Percentiles rank a stretch among this genome's conserved stretches.
These are phyloP conservation scores for Galaxias olidus DNA, from an alignment of 2,797 vertebrate species.

Conservation along the genomic window DNA sequence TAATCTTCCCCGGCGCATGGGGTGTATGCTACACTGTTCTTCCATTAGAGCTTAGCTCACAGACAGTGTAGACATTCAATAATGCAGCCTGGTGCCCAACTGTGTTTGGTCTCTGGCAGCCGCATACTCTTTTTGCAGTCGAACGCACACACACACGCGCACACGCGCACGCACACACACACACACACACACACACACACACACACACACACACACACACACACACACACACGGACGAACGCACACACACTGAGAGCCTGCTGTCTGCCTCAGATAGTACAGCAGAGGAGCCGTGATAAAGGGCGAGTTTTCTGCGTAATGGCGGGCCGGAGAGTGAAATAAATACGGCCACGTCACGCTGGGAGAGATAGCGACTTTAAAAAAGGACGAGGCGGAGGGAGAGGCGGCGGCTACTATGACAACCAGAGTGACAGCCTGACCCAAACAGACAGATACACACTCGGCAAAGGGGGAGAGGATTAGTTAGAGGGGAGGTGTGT, in stretches of 20 bases:
- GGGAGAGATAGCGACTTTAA: slow-evolving; percentile 38
- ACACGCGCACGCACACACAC: neutral
- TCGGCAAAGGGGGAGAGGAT: neutral
- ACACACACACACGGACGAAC: slow-evolving; percentile 9
- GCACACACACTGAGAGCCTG: slow-evolving; percentile 14
- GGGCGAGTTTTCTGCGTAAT: slow-evolving; percentile 38
- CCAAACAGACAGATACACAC: neutral
- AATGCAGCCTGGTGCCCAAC: slow-evolving; percentile 48
- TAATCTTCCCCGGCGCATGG: slow-evolving; percentile 43
- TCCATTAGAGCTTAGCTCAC: slow-evolving; percentile 53
- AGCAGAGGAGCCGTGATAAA: slow-evolving; percentile 43
- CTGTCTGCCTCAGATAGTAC: slow-evolving; percentile 57
- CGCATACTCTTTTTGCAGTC: neutral
- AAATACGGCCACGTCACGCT: slow-evolving; percentile 37
- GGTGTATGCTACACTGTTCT: slow-evolving; percentile 52
- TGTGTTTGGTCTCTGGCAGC: neutral
- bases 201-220: neutral
- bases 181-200: slow-evolving; percentile 8
- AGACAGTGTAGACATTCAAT: slow-evolving; percentile 52
- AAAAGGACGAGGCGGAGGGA: slow-evolving; percentile 3
- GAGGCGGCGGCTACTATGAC: neutral
- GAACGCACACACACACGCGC: neutral
- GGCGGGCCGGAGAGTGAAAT: slow-evolving; percentile 41
- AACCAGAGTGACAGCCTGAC: slow-evolving; percentile 16
- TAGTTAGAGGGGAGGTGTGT: neutral